A percentile compares a stretch with the other conserved stretches of the same genome.
Evolutionary conservation across 2,797 vertebrate species (phyloP).

Genomic region (Gymnopithys bicolor): DNA sequence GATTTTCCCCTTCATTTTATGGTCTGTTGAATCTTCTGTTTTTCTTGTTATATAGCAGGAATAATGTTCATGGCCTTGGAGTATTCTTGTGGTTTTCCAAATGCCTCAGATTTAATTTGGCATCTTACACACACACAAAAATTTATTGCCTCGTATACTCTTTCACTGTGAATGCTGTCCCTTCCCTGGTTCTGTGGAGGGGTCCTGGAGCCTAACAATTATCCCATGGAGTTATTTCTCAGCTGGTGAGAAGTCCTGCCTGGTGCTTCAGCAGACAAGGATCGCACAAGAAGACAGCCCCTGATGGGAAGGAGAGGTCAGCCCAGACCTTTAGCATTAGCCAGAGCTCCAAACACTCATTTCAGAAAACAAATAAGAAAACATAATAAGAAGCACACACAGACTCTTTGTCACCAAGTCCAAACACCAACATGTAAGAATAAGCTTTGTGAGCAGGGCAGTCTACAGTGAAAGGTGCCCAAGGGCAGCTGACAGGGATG

Average conservation of each 20-base stretch:
- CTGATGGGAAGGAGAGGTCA: conserved; percentile 14
- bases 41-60: conserved; percentile 55
- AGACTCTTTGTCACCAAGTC: conserved; percentile 7
- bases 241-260: conserved; percentile 30
- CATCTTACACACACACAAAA: background rate
- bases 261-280: background rate
- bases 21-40: conserved; percentile 66
- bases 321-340: background rate
- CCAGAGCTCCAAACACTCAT: conserved; percentile 14
- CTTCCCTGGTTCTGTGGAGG: background rate
- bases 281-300: background rate
- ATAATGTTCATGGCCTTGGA: conserved; percentile 40
- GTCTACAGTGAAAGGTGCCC: background rate
- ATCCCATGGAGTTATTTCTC: background rate
- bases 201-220: conserved; percentile 14
- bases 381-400: conserved; percentile 28
- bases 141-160: background rate
- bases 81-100: conserved; percentile 61
- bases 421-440: conserved; percentile 31
- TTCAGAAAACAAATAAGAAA: conserved; percentile 22
- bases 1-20: conserved; percentile 68
- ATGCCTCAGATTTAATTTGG: conserved; percentile 46
- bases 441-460: conserved; percentile 14
- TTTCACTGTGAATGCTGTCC: background rate
- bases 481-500: fast-evolving